A percentile compares a stretch with the other conserved stretches of the same genome.
phyloP scores from a whole-genome alignment of 2,888 invertebrate species.

The Gari tellinella region DNA sequence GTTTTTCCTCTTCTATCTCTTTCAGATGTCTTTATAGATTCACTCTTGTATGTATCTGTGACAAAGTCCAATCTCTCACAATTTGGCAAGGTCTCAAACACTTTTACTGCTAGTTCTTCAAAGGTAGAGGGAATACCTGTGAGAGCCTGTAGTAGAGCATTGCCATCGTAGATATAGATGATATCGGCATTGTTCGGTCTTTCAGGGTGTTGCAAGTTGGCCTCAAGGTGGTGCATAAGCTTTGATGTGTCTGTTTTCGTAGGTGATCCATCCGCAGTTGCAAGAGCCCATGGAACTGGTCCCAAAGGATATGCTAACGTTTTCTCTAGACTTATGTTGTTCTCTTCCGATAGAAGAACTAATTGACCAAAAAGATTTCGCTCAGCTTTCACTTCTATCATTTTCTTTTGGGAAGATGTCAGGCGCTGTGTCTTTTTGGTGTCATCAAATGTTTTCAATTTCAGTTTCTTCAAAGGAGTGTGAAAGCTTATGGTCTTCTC shows the following conservation, averaged over 20 bases:
- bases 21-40: slow-evolving; percentile 5
- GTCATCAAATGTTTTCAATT: slow-evolving; percentile 45
- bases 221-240: slow-evolving; percentile 20
- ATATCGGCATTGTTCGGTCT: neutral
- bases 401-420: slow-evolving; percentile 32
- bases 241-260: slow-evolving; percentile 48
- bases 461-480: slow-evolving; percentile 33
- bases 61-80: slow-evolving; percentile 19
- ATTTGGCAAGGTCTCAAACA: slow-evolving; percentile 12
- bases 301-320: slow-evolving; percentile 42
- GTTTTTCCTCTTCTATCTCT: neutral
- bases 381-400: slow-evolving; percentile 37
- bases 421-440: slow-evolving; percentile 5
- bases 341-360: slow-evolving; percentile 21
- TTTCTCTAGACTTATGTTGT: slow-evolving; percentile 44
- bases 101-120: slow-evolving; percentile 20
- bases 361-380: slow-evolving; percentile 44
- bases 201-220: neutral
- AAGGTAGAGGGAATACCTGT: slow-evolving; percentile 16
- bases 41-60: slow-evolving; percentile 7
- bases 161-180: slow-evolving; percentile 25
- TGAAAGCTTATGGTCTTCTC: slow-evolving; percentile 36
- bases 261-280: slow-evolving; percentile 53
- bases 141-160: slow-evolving; percentile 28
- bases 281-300: slow-evolving; percentile 48